These are phyloP conservation scores for Rhynchomys soricoides DNA, from an alignment of 2,113 vertebrate genomes.

Conservation along the genomic window DNA sequence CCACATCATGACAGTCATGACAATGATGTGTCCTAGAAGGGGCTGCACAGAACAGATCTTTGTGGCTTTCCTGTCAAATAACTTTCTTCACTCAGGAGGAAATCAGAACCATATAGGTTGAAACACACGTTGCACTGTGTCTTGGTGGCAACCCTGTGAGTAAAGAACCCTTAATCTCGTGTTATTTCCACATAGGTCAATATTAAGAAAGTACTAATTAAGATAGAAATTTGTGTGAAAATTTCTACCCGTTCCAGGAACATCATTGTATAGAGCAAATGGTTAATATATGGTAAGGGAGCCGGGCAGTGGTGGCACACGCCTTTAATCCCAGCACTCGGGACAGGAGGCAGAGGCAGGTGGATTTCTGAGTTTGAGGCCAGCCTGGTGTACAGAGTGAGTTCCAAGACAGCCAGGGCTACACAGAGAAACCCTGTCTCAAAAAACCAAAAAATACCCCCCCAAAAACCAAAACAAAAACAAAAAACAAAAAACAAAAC, in stretches of 20 bases:
- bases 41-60: background rate
- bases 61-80: background rate
- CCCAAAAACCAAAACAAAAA: too few relatives aligned
- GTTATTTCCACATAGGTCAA: background rate
- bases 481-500: too few relatives aligned
- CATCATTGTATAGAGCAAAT: background rate
- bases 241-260: background rate
- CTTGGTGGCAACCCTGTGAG: background rate
- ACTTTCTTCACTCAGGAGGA: background rate
- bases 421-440: too few relatives aligned
- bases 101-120: background rate
- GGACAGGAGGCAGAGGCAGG: too few relatives aligned
- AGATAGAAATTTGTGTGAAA: slow-evolving; percentile 9
- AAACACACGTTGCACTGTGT: background rate
- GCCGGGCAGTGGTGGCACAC: too few relatives aligned
- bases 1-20: background rate
- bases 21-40: background rate
- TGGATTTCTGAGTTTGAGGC: too few relatives aligned
- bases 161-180: background rate
- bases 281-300: background rate
- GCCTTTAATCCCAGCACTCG: too few relatives aligned
- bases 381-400: too few relatives aligned
- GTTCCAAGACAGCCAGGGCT: too few relatives aligned
- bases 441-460: too few relatives aligned
- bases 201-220: background rate